Conservation (phyloP, 1,140 invertebrate genomes). For the Lasaia peninsularis region DNA sequence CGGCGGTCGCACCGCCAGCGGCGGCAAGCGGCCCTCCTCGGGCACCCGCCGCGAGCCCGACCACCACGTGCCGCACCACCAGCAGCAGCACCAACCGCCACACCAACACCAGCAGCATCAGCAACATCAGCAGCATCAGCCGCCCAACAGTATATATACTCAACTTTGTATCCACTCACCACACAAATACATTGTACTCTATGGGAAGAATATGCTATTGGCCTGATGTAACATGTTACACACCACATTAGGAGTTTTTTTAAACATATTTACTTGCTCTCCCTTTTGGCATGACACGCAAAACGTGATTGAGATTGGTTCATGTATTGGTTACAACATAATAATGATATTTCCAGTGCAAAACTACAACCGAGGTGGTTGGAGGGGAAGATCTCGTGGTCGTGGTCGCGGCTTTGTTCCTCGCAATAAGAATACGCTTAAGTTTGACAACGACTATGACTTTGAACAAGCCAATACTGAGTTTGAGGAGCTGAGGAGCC, state of each 20-base stretch:
- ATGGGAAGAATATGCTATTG: too few relatives aligned
- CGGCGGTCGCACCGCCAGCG: conserved; percentile 27
- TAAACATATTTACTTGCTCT: too few relatives aligned
- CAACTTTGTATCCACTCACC: neutral
- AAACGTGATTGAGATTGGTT: too few relatives aligned
- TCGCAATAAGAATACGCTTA: conserved; percentile 84
- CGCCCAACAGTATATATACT: conserved; percentile 32
- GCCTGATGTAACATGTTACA: too few relatives aligned
- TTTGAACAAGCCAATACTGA: conserved; percentile 98
- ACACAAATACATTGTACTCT: too few relatives aligned
- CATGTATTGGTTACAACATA: too few relatives aligned
- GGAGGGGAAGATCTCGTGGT: conserved; percentile 68
- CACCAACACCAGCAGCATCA: conserved; percentile 59
- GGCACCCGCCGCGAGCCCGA: conserved; percentile 36
- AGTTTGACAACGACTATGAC: conserved; percentile 97
- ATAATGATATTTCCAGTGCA: conserved; percentile 21
- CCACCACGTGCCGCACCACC: conserved; percentile 27
- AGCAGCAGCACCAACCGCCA: conserved; percentile 48
- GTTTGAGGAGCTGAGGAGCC: conserved; percentile 93
- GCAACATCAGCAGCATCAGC: conserved; percentile 42
- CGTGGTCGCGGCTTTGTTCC: conserved; percentile 75
- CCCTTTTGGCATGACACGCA: neutral
- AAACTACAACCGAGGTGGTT: conserved; percentile 55
- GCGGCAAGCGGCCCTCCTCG: conserved; percentile 43
- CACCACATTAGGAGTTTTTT: too few relatives aligned